These are phyloP conservation scores for Hybognathus amarus DNA, from an alignment of 2,797 vertebrate species.

Conservation along the genomic window DNA sequence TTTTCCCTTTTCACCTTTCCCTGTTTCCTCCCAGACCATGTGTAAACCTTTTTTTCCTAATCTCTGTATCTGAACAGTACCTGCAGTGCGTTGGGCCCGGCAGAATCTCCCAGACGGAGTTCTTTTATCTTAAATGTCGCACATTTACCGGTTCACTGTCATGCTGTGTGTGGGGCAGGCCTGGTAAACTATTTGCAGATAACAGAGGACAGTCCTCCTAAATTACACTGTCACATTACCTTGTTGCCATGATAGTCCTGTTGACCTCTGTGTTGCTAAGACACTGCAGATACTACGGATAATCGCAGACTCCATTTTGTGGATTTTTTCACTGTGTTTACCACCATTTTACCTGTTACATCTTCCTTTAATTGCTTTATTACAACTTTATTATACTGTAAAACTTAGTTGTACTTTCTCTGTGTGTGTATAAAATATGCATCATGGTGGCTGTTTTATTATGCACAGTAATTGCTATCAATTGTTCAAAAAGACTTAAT, in stretches of 20 bases:
- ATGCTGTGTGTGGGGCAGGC: conserved; percentile 44
- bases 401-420: neutral
- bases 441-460: neutral
- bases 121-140: conserved; percentile 38
- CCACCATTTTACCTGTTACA: neutral
- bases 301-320: conserved; percentile 6
- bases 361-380: neutral
- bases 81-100: neutral
- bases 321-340: neutral
- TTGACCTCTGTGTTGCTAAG: conserved; percentile 63
- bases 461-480: neutral
- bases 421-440: neutral
- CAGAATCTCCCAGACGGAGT: neutral
- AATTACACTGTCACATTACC: conserved; percentile 76
- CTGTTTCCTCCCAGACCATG: conserved; percentile 1
- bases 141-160: conserved; percentile 44
- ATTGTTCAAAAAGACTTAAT: neutral
- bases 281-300: conserved; percentile 39
- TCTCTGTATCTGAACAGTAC: neutral
- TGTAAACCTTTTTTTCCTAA: neutral
- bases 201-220: conserved; percentile 69
- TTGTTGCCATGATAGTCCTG: conserved; percentile 63
- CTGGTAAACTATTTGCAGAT: conserved; percentile 65
- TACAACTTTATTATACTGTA: neutral
- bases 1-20: conserved; percentile 5